Evolutionary conservation across 2,888 invertebrate species (phyloP).

Genomic region (Patella ulyssiponensis): DNA sequence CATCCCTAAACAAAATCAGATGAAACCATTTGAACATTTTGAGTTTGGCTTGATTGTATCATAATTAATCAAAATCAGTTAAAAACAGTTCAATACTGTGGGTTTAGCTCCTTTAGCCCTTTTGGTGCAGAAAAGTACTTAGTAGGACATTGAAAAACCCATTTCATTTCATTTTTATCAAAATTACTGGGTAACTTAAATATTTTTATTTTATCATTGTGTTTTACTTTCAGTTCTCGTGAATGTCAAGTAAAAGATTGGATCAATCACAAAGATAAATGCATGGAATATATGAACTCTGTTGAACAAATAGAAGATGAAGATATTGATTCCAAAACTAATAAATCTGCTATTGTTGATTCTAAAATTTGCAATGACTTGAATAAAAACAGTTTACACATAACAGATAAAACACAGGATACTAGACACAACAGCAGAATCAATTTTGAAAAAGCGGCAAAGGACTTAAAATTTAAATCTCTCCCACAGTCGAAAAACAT

Average conservation of each 20-base stretch:
- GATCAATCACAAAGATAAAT: conserved; percentile 44
- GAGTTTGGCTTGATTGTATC: too few relatives aligned
- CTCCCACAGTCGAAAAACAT: neutral
- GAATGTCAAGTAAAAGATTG: conserved; percentile 58
- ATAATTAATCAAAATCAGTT: too few relatives aligned
- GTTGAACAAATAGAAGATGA: neutral
- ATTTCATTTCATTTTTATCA: too few relatives aligned
- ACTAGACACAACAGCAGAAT: neutral
- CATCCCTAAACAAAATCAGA: too few relatives aligned
- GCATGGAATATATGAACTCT: conserved; percentile 13
- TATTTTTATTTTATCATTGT: too few relatives aligned
- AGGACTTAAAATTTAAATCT: neutral
- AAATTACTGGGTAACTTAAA: too few relatives aligned
- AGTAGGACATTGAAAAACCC: too few relatives aligned
- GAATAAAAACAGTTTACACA: neutral
- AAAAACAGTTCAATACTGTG: too few relatives aligned
- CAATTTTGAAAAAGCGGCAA: conserved; percentile 2
- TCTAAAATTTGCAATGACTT: neutral
- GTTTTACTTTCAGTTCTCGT: conserved; percentile 49
- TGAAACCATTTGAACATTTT: too few relatives aligned
- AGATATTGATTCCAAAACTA: neutral
- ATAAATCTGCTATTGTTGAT: neutral
- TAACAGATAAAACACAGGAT: neutral
- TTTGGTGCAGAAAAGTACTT: too few relatives aligned
- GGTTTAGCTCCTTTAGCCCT: too few relatives aligned